These are phyloP conservation scores for Platypus cylindrus DNA, from an alignment of 2,888 invertebrate genomes.

Conservation along the genomic window DNA sequence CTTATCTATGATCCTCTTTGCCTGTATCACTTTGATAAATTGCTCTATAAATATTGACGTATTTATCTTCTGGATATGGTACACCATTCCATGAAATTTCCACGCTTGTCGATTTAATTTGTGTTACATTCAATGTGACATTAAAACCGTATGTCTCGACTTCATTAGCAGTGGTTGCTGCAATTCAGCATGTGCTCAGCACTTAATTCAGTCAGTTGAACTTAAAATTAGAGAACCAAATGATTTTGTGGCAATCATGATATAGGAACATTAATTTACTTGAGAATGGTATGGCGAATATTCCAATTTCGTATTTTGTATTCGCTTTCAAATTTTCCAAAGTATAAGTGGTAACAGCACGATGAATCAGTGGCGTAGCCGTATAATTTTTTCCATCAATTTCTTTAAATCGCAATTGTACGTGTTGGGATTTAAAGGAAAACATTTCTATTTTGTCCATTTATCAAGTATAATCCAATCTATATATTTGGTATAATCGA, in stretches of 20 bases:
- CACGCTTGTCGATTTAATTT: constrained; percentile 63
- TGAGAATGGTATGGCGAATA: constrained; percentile 73
- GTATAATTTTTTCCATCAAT: constrained; percentile 71
- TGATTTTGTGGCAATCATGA: too few relatives aligned
- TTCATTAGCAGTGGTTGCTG: constrained; percentile 55
- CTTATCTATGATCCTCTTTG: constrained; percentile 60
- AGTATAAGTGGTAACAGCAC: constrained; percentile 63
- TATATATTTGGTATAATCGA: too few relatives aligned
- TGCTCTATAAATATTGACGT: constrained; percentile 79
- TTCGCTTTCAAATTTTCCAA: constrained; percentile 67
- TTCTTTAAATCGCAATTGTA: constrained; percentile 76
- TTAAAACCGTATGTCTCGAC: constrained; percentile 74
- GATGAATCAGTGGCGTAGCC: constrained; percentile 73
- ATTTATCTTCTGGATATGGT: constrained; percentile 80
- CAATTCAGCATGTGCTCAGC: constrained; percentile 58
- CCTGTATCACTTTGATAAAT: constrained; percentile 66
- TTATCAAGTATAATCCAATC: too few relatives aligned
- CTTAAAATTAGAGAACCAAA: constrained; percentile 8
- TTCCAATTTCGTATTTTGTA: constrained; percentile 69
- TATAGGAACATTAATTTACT: too few relatives aligned
- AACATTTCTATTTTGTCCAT: too few relatives aligned
- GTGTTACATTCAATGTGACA: constrained; percentile 60
- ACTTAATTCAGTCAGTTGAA: constrained; percentile 62
- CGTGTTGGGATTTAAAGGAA: too few relatives aligned
- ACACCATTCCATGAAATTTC: constrained; percentile 75